A percentile compares a stretch with the other conserved stretches of the same genome.
These are phyloP conservation scores for Cercocebus atys DNA, from an alignment of 2,113 vertebrate genomes.

Conservation along the genomic window DNA sequence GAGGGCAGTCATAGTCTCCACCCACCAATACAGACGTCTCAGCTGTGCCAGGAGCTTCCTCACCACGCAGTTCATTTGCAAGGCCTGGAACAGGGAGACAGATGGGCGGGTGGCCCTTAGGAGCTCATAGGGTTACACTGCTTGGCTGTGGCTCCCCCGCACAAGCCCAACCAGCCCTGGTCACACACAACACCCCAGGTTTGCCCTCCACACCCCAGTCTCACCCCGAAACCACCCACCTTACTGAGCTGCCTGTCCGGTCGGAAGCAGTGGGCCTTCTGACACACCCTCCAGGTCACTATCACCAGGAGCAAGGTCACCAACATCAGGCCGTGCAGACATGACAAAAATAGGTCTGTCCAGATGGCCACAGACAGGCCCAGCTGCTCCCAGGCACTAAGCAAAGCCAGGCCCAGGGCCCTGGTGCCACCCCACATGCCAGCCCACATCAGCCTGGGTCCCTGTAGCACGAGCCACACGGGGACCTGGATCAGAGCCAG, in stretches of 20 bases:
- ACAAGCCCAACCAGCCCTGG: background rate
- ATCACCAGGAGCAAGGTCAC: slow-evolving; percentile 24
- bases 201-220: background rate
- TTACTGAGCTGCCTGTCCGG: slow-evolving; percentile 2
- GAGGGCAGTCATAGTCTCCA: background rate
- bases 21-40: slow-evolving; percentile 18
- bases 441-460: background rate
- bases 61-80: background rate
- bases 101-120: background rate
- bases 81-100: background rate
- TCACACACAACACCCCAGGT: background rate
- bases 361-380: background rate
- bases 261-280: background rate
- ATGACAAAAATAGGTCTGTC: slow-evolving; percentile 9
- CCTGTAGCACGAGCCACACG: background rate
- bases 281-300: slow-evolving; percentile 54
- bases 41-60: background rate
- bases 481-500: background rate
- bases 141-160: background rate
- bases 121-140: background rate
- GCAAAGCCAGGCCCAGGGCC: background rate
- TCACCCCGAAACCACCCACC: background rate
- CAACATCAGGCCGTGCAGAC: slow-evolving; percentile 54
- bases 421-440: background rate
- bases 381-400: background rate